Percentiles rank a stretch among this genome's conserved stretches.
Conservation (phyloP, 2,113 vertebrate genomes). For the Vimba vimba region DNA sequence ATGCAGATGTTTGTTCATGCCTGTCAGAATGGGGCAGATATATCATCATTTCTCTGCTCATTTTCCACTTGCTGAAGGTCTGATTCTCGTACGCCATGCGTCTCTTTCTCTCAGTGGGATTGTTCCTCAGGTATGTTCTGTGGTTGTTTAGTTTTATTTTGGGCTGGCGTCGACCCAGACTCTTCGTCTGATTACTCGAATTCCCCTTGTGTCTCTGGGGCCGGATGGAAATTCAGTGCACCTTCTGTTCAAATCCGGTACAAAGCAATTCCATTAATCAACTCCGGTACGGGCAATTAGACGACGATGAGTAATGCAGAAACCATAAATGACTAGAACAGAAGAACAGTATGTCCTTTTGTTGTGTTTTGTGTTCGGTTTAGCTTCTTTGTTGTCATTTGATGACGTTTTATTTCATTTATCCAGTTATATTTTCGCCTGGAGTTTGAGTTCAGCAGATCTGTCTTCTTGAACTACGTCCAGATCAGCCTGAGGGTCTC, state of each 20-base stretch:
- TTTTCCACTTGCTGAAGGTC: constrained; percentile 5
- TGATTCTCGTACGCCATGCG: not conserved
- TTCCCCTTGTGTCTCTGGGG: not conserved
- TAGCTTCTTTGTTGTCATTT: not conserved
- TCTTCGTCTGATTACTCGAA: not conserved
- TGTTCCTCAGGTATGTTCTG: constrained; percentile 3
- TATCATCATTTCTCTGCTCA: not conserved
- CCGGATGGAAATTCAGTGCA: not conserved
- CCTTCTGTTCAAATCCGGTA: constrained; percentile 9
- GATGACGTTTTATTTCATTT: not conserved
- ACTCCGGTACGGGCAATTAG: not conserved
- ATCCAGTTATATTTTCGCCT: constrained; percentile 86
- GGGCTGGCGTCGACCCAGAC: not conserved
- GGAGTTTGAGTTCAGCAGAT: constrained; percentile 92
- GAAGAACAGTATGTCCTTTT: not conserved
- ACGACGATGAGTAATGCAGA: not conserved
- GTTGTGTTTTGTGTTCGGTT: not conserved
- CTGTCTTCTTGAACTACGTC: constrained; percentile 80
- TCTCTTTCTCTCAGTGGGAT: not conserved
- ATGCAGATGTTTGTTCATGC: not conserved
- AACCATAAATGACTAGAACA: not conserved
- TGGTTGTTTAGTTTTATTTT: not conserved
- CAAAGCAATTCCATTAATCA: not conserved
- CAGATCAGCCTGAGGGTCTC: constrained; percentile 76
- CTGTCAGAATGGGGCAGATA: not conserved